Evolutionary conservation across 2,888 invertebrate species (phyloP).

Genomic region (Sarcophaga caerulescens): DNA sequence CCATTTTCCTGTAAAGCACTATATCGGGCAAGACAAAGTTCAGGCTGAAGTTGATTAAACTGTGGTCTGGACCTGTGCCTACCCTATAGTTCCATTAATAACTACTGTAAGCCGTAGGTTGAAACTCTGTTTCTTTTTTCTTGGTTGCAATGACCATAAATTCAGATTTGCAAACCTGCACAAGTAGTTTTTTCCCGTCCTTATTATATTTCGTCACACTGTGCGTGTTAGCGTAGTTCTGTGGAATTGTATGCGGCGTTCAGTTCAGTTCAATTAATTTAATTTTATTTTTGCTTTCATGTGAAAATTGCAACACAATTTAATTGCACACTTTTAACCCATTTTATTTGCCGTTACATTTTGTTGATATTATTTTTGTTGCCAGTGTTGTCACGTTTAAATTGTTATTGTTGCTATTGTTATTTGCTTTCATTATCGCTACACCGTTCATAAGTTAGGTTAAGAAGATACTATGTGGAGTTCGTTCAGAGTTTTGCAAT

Average conservation of each 20-base stretch:
- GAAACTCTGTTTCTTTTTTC: too few species aligned
- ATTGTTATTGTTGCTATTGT: conserved; percentile 58
- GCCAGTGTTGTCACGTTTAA: conserved; percentile 61
- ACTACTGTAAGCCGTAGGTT: too few species aligned
- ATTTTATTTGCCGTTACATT: conserved; percentile 35
- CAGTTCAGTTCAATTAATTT: neutral
- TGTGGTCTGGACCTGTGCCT: too few species aligned
- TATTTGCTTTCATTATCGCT: conserved; percentile 10
- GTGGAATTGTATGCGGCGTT: neutral
- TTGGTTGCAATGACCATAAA: too few species aligned
- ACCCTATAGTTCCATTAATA: too few species aligned
- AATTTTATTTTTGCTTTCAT: conserved; percentile 5
- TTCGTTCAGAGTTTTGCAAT: too few species aligned
- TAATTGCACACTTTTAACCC: conserved; percentile 18
- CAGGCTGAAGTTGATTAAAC: too few species aligned
- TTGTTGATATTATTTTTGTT: conserved; percentile 40
- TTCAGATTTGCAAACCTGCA: too few species aligned
- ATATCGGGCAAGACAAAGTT: too few species aligned
- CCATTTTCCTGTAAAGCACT: too few species aligned
- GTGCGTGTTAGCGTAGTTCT: conserved; percentile 18
- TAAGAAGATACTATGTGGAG: neutral
- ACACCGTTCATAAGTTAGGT: neutral
- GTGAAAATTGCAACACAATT: conserved; percentile 52
- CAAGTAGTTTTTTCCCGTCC: too few species aligned
- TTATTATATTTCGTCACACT: neutral